A percentile compares a stretch with the other conserved stretches of the same genome.
Evolutionary conservation across 2,888 invertebrate genomes (phyloP).

Genomic region (Athetis lepigone): DNA sequence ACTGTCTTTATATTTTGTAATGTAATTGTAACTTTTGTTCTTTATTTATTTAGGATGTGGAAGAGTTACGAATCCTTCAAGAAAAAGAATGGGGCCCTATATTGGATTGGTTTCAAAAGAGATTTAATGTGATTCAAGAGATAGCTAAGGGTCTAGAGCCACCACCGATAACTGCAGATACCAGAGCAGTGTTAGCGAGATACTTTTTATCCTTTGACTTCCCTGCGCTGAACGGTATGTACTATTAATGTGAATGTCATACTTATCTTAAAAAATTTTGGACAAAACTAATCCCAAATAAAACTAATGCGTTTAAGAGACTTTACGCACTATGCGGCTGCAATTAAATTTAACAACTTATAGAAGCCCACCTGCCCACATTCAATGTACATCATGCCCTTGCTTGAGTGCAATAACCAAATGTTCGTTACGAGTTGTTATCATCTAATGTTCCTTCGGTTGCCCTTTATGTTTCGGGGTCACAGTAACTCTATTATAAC

Average conservation of each 20-base stretch:
- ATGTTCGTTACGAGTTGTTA: no score
- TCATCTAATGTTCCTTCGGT: no score
- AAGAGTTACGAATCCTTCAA: slow-evolving; percentile 94
- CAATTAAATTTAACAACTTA: no score
- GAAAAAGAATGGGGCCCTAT: slow-evolving; percentile 96
- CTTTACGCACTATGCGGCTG: neutral
- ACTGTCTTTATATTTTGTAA: no score
- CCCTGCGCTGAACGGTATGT: slow-evolving; percentile 95
- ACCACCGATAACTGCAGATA: slow-evolving; percentile 92
- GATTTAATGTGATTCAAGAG: slow-evolving; percentile 93
- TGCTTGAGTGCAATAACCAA: no score
- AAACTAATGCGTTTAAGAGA: neutral
- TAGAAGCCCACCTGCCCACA: no score
- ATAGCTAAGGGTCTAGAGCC: slow-evolving; percentile 93
- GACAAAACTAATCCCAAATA: neutral
- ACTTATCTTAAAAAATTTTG: neutral
- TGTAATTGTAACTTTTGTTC: neutral
- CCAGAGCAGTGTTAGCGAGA: slow-evolving; percentile 92
- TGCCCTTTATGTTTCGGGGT: no score
- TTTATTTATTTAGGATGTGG: slow-evolving; percentile 91
- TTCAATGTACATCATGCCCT: no score
- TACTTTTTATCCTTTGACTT: slow-evolving; percentile 96
- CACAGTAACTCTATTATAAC: no score
- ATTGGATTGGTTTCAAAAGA: slow-evolving; percentile 96
- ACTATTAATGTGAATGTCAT: no score